These are phyloP conservation scores for Hylaea fasciaria DNA, from an alignment of 2,888 invertebrate species.

Conservation along the genomic window DNA sequence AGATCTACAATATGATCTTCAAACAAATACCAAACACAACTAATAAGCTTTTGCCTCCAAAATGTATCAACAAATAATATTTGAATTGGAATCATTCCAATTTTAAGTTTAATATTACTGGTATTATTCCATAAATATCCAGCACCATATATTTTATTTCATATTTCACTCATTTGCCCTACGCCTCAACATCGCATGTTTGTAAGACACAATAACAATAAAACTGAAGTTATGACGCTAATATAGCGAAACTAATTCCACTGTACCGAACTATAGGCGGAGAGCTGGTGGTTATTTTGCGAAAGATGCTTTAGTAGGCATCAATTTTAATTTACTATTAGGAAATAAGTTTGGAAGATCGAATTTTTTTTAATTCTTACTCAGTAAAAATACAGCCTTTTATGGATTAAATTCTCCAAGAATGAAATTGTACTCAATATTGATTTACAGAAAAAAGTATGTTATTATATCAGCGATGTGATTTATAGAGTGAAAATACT, in stretches of 20 bases:
- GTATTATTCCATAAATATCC: conserved; percentile 1
- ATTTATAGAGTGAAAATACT: too few species aligned
- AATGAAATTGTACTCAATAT: too few species aligned
- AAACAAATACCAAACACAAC: too few species aligned
- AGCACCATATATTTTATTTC: conserved; percentile 19
- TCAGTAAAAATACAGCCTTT: too few species aligned
- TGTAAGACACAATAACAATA: conserved; percentile 43
- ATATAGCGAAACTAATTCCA: conserved; percentile 43
- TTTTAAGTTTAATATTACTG: not conserved
- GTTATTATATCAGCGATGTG: too few species aligned
- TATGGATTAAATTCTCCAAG: too few species aligned
- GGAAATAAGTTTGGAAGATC: too few species aligned
- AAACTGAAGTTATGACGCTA: conserved; percentile 43
- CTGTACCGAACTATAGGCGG: conserved; percentile 32
- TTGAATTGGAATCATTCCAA: conserved; percentile 5
- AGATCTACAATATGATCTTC: too few species aligned
- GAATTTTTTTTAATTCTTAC: too few species aligned
- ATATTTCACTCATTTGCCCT: conserved; percentile 35
- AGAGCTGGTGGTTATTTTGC: conserved; percentile 5
- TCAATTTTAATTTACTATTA: not conserved
- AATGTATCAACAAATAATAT: not conserved
- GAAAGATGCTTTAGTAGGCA: not conserved
- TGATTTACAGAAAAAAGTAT: too few species aligned
- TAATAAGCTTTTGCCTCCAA: not conserved
- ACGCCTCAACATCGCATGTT: conserved; percentile 32